Evolutionary conservation across 2,797 vertebrate species (phyloP).

Genomic region (Sebastes melanostomus): DNA sequence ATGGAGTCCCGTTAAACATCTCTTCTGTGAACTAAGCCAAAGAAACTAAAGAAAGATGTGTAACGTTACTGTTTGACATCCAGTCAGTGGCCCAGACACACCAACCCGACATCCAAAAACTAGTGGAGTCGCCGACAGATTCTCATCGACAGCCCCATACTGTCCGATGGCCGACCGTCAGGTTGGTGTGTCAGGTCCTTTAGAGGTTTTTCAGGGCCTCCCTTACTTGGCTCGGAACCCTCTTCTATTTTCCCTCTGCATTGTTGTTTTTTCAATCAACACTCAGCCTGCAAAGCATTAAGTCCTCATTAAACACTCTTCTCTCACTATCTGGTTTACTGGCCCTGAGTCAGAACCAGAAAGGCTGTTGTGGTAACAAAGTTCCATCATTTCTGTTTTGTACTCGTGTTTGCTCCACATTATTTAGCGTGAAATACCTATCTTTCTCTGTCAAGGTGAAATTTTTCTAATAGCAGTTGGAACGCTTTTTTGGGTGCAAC

Average conservation of each 20-base stretch:
- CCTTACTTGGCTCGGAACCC: neutral
- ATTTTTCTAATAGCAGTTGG: neutral
- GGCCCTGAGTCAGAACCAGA: constrained; percentile 28
- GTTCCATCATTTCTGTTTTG: constrained; percentile 10
- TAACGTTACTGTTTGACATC: no score
- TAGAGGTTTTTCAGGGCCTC: neutral
- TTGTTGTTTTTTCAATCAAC: constrained; percentile 66
- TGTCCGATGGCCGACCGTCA: no score
- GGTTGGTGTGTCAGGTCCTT: no score
- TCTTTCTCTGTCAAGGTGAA: neutral
- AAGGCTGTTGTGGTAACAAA: constrained; percentile 47
- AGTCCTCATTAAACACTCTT: constrained; percentile 25
- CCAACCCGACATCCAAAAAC: no score
- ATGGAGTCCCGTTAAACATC: no score
- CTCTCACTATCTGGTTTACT: constrained; percentile 42
- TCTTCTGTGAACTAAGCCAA: no score
- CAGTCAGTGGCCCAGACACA: no score
- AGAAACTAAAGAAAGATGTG: no score
- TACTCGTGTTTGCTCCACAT: neutral
- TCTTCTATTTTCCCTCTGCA: constrained; percentile 33
- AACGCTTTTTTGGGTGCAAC: neutral
- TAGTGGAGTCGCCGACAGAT: no score
- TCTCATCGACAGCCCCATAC: no score
- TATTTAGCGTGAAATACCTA: neutral
- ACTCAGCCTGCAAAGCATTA: constrained; percentile 63